Evolutionary conservation across 2,888 invertebrate species (phyloP), one percentile per base, ranked within the genome.

Genomic region (Nomada fucata): DNA sequence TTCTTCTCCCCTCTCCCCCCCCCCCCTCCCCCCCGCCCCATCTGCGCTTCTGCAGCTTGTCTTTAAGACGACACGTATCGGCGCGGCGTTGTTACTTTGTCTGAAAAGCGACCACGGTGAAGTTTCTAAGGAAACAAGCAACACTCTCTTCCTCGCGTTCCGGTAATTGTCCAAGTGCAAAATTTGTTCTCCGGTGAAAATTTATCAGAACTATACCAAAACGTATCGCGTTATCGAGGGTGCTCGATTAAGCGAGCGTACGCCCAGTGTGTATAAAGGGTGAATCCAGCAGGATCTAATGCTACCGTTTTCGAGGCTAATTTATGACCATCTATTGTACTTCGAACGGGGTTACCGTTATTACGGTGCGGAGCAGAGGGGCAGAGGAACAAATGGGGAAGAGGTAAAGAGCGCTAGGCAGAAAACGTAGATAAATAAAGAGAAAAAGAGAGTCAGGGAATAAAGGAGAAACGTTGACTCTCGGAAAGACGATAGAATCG

Each of bases 231-330:
- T 79, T 88, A 88, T 88, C 85, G 86, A 81, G 82, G 68, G 83
- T 84, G 82, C 84, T 90, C 89, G 79, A 89, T 89, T 89, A 89
- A 90, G 84, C 87, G 85, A 77, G 79, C 82, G 77, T 77, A 72
- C 69, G 70, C 75, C 64, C 73, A 82, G 81, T 80, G 86, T 88
- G 78, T 86, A 89, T 89, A 90, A 89, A 88, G 89, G 90, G 83
- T 86, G 84, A 90, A 90, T 88, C 89, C 89, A 79, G 82, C 80
- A 79, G 89, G 83, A 87, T 89, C 86, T 89, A 90, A 89, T 87
- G 88, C 88, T 81, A 84, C 85, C 90, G 75, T 89, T 89, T 88
- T 88, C 89, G 73, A 79, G 82, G 76, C 53, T 90, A 89, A 89
- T 90, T 89, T 89, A 89, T 89, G 77, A 70, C 78, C 76, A 50